Base-by-base conservation (phyloP, 2,888 invertebrate genomes). In the Emmelina monodactyla region DNA sequence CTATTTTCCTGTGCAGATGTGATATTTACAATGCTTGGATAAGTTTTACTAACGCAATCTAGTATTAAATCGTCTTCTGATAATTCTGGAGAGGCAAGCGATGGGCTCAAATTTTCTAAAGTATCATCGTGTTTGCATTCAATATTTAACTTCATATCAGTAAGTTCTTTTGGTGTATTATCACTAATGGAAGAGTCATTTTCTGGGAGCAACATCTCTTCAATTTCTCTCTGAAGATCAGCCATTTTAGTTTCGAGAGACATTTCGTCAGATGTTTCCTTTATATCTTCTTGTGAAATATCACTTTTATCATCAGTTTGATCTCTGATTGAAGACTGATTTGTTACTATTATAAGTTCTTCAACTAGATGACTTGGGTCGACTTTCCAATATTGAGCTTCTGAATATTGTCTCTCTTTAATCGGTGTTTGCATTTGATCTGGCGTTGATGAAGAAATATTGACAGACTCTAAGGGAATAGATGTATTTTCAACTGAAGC, bases 161-260 rank as follows among this genome's bases (percentile, higher is more conserved):
- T 55, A 15, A 69, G 46, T 45, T 71, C 76, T 49, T 57, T 59
- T 10, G 68, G 69, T 14, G 63, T 61, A 14, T 59, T 64, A 31
- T 75, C 72, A 39, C 64, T 70, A n/a, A 46, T 45, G n/a, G 75
- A 73, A 11, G 62, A 64, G 44, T 78, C 75, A 49, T 71, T 76
- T 63, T 76, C 76, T 25, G 79, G 79, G 16, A 68, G 45, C 19
- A 79, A 45, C 69, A 78, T 69, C 59, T 79, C 78, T 44, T 80
- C 79, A 25, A 79, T 79, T 63, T 79, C 79, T 47, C 72, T 60
- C 54, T 76, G 78, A 35, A 79, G 57, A 43, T 75, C 78, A 30
- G 78, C 79, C 69, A 79, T 76, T 64, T 79, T 72, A 46, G 61
- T 63, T 50, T 78, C 79, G 34, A 78, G 61, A 1, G 75, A 75